These are phyloP conservation scores for Anguilla marmorata DNA, from an alignment of 2,797 vertebrate species.

Conservation along the genomic window DNA sequence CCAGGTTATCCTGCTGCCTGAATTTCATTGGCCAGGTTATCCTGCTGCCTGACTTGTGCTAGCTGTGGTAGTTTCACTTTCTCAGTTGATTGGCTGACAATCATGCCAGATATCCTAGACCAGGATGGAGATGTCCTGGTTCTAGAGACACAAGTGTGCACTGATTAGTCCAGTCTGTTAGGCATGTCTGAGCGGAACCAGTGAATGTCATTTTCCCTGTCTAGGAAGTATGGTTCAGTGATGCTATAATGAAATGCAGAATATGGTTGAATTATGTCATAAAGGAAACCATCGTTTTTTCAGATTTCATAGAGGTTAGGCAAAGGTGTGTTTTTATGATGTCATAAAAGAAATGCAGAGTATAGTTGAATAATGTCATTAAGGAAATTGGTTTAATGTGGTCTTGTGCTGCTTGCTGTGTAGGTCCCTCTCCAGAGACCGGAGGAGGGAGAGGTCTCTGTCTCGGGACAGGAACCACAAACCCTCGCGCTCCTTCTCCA, in stretches of 20 bases:
- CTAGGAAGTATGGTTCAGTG: neutral
- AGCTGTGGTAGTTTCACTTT: neutral
- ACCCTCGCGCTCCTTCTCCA: slow-evolving; percentile 90
- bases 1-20: too few relatives aligned
- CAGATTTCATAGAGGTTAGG: neutral
- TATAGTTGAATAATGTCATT: neutral
- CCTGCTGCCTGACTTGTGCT: too few relatives aligned
- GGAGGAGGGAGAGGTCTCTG: slow-evolving; percentile 88
- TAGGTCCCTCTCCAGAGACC: slow-evolving; percentile 93
- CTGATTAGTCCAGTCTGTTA: neutral
- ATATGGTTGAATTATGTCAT: too few relatives aligned
- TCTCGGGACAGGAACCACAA: slow-evolving; percentile 92
- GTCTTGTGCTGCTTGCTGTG: neutral
- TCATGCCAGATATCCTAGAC: neutral
- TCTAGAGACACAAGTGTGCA: neutral
- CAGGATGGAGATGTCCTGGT: neutral
- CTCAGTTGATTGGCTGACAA: neutral
- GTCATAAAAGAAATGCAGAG: neutral
- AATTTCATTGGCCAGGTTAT: too few relatives aligned
- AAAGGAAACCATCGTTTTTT: too few relatives aligned
- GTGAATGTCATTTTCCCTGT: neutral
- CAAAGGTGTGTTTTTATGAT: neutral
- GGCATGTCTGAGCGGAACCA: neutral
- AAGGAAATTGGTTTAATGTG: neutral
- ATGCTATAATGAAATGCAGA: too few relatives aligned